Percentiles rank a stretch among this genome's conserved stretches.
phyloP scores from a whole-genome alignment of 2,113 vertebrate genomes.

The Aldabrachelys gigantea region DNA sequence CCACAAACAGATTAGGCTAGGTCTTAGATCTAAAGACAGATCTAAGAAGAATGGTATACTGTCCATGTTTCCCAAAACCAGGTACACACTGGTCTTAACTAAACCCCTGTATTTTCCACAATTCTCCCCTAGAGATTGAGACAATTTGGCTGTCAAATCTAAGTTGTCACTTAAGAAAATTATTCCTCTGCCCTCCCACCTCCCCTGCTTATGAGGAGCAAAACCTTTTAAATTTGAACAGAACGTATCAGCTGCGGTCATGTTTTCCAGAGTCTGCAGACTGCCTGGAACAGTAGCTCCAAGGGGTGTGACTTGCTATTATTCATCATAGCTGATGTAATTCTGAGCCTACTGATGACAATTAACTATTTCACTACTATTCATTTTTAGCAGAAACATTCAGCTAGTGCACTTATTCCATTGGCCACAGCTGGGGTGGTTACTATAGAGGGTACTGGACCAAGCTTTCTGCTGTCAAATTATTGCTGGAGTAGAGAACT shows the following conservation, averaged over 20 bases:
- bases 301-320: neutral
- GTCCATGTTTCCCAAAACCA: neutral
- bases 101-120: neutral
- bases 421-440: neutral
- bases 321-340: neutral
- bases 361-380: neutral
- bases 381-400: neutral
- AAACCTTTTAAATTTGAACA: neutral
- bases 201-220: neutral
- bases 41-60: neutral
- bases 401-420: neutral
- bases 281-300: neutral
- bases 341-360: neutral
- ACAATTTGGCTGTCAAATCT: neutral
- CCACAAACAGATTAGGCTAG: neutral
- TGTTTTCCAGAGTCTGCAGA: neutral
- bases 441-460: neutral
- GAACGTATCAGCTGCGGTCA: neutral
- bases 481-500: neutral
- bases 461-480: neutral
- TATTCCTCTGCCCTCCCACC: neutral
- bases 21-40: neutral
- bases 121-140: neutral
- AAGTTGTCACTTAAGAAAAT: neutral
- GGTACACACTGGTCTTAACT: rapidly evolving